These are phyloP conservation scores for Tragelaphus oryx DNA, from an alignment of 2,797 vertebrate species.

Conservation along the genomic window DNA sequence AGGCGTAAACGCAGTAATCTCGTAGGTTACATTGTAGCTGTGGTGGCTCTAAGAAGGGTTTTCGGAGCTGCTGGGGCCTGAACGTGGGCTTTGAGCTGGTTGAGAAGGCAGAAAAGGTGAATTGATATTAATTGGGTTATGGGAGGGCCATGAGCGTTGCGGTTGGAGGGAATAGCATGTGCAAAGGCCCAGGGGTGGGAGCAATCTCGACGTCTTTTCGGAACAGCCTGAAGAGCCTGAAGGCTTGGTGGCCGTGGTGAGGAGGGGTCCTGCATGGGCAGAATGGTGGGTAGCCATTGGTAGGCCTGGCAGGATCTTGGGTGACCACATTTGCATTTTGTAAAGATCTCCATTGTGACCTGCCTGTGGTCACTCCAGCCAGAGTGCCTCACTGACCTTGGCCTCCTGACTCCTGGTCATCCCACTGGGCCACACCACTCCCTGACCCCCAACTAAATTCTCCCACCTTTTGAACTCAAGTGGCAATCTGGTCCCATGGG, in stretches of 20 bases:
- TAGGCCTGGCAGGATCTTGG: neutral
- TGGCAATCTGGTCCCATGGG: accelerated
- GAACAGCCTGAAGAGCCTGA: neutral
- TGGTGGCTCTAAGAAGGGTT: neutral
- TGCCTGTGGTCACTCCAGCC: neutral
- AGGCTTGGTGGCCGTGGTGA: neutral
- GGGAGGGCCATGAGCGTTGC: neutral
- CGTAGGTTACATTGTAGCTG: accelerated
- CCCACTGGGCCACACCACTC: neutral
- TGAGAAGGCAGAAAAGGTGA: neutral
- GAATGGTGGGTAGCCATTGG: neutral
- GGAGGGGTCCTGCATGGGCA: neutral
- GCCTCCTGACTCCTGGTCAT: neutral
- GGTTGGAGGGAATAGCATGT: neutral
- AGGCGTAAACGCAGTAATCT: no score
- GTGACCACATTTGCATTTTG: neutral
- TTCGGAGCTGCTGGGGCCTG: neutral
- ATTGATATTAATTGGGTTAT: neutral
- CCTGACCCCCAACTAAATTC: neutral
- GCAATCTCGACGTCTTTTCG: accelerated
- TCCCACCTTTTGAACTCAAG: neutral
- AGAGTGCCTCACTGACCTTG: neutral
- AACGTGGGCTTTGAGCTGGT: accelerated
- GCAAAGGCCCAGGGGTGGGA: neutral
- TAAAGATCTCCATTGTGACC: neutral